phyloP scores from a whole-genome alignment of 2,888 invertebrate genomes.

The Oligia fasciuncula region DNA sequence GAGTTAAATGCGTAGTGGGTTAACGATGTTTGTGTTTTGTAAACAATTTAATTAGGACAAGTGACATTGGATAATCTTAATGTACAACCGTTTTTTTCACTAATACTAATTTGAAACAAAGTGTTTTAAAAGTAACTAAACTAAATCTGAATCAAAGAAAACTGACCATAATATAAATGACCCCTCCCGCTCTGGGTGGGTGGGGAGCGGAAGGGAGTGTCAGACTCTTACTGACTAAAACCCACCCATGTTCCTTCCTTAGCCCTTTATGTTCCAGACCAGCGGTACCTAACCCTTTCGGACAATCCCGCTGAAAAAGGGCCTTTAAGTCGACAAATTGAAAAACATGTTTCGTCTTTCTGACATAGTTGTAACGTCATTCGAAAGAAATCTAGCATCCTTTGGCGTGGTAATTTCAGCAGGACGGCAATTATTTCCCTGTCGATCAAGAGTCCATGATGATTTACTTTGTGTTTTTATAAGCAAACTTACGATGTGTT shows the following conservation, averaged over 20 bases:
- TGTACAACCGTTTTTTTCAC: too few species aligned
- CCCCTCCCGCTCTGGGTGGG: too few species aligned
- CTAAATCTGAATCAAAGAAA: neutral
- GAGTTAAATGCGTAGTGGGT: slow-evolving; percentile 14
- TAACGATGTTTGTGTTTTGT: slow-evolving; percentile 23
- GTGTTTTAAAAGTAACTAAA: too few species aligned
- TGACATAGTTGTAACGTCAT: neutral
- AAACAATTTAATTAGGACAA: neutral
- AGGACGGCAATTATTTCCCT: neutral
- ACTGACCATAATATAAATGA: neutral
- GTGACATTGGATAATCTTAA: neutral
- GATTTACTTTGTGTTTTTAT: neutral
- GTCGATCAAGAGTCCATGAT: neutral
- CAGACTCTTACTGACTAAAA: too few species aligned
- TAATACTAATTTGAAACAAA: neutral
- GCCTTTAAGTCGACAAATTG: neutral
- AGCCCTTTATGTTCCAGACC: too few species aligned
- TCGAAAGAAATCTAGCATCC: neutral
- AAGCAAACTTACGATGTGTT: too few species aligned
- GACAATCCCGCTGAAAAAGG: too few species aligned
- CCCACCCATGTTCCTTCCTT: too few species aligned
- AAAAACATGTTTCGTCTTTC: neutral
- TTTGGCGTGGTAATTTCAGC: neutral
- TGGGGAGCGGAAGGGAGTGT: too few species aligned
- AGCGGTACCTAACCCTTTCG: too few species aligned